phyloP scores from a whole-genome alignment of 2,797 vertebrate species.

The Enteromius fasciolatus region DNA sequence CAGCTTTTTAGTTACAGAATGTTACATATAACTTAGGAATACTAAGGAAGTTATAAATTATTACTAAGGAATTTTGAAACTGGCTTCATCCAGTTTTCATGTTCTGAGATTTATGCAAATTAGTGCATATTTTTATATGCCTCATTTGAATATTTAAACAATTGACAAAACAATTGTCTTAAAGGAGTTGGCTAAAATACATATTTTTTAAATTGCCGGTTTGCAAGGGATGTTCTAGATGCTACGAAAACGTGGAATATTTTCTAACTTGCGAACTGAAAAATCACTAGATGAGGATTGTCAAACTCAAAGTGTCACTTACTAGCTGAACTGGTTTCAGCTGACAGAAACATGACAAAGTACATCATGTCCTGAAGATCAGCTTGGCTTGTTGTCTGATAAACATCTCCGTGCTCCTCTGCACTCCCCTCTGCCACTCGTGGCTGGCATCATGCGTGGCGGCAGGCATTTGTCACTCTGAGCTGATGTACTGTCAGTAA shows the following conservation, averaged over 20 bases:
- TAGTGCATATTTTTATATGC: background rate
- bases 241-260: background rate
- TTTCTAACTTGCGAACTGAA: constrained; percentile 49
- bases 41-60: too few relatives aligned
- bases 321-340: constrained; percentile 68
- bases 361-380: constrained; percentile 64
- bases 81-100: background rate
- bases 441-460: constrained; percentile 73
- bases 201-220: background rate
- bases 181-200: background rate
- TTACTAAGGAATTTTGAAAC: background rate
- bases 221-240: background rate
- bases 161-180: background rate
- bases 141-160: background rate
- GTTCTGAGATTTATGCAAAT: background rate
- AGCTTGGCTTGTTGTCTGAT: constrained; percentile 67
- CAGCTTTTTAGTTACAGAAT: background rate
- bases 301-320: constrained; percentile 66
- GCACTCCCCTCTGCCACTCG: constrained; percentile 62
- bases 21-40: background rate
- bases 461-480: constrained; percentile 74
- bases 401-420: constrained; percentile 57
- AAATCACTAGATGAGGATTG: constrained; percentile 62
- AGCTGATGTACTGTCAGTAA: constrained; percentile 72
- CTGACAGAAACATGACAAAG: constrained; percentile 71